Evolutionary conservation across 1,140 invertebrate genomes (phyloP), one percentile per base, ranked within the genome.

Genomic region (Lineus longissimus): DNA sequence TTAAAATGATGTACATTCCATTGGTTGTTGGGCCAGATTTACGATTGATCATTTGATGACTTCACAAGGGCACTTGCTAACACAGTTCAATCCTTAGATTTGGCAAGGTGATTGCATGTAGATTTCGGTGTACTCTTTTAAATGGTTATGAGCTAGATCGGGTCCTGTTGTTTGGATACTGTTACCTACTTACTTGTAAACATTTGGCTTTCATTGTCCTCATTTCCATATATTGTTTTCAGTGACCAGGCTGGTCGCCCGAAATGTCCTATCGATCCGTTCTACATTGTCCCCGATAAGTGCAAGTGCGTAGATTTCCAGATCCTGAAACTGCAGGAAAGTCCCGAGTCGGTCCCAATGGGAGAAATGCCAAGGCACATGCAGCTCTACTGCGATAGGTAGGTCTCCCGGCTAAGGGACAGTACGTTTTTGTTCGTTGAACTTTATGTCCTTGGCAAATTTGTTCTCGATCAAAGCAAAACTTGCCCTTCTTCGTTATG

Each of bases 331-430:
- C 80, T 99, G 13, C 97, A 99, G 87, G 97, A 99, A 83, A 83
- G 93, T 9, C 94, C 95, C 4, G 97, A 99, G 81, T 90, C 90
- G 67, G 92, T 99, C 64, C 97, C 97, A 0, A 94, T 98, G 76
- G 96, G 97, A 60, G 97, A 99, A 86, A 94, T 99, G 86, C 97
- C 97, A 0, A 86, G 97, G 7, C 97, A 99, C 83, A 82, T 99
- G 61, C 91, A 94, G 67, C 83, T 99, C 0, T 99, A 95, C 80
- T 93, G 91, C 75, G 97, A 99, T 78, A 87, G 95, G 73, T 87
- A 79, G 70, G 64, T 55, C 25, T 33, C 19, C 27, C 33, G 15
- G 30, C n/a, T 17, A 55, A 1, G 4, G 9, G n/a, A n/a, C n/a
- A n/a, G n/a, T 13, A 15, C 41, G 15, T 43, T 15, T 7, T 29